Evolutionary conservation across 2,797 vertebrate genomes (phyloP).

Genomic region (Sylvilagus floridanus): DNA sequence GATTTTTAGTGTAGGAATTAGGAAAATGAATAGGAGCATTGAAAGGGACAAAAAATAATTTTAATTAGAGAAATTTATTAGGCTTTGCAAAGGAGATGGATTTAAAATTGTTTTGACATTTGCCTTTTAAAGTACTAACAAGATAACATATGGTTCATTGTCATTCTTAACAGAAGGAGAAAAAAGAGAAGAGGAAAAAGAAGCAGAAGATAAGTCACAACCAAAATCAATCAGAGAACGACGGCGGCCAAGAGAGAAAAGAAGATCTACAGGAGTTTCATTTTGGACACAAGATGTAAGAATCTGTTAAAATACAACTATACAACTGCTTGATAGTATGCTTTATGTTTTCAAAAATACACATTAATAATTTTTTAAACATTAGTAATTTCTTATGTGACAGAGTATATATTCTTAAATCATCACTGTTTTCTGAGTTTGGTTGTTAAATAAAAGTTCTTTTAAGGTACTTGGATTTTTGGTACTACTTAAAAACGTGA

Average conservation of each 20-base stretch:
- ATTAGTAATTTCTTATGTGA: not conserved
- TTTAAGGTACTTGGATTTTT: constrained; percentile 4
- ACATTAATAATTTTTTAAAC: not conserved
- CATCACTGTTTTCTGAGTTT: not conserved
- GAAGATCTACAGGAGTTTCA: constrained; percentile 97
- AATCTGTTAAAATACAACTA: not conserved
- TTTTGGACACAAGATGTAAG: constrained; percentile 96
- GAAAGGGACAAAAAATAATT: not conserved
- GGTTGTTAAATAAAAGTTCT: constrained; percentile 28
- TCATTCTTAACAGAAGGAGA: constrained; percentile 91
- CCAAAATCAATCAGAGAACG: constrained; percentile 97
- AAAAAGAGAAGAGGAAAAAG: constrained; percentile 96
- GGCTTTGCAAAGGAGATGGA: not conserved
- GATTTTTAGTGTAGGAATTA: constrained; percentile 29
- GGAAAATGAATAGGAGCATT: not conserved
- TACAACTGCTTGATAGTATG: not conserved
- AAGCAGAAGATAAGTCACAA: constrained; percentile 97
- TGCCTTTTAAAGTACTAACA: constrained; percentile 51
- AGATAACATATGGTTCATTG: constrained; percentile 64
- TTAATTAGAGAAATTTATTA: constrained; percentile 36
- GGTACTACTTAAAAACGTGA: not conserved
- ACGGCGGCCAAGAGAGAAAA: constrained; percentile 97
- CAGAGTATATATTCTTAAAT: constrained; percentile 31
- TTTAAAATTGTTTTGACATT: constrained; percentile 38
- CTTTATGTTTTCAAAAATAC: not conserved